Base-by-base conservation (phyloP, 2,113 vertebrate species). In the Bufo gargarizans region DNA sequence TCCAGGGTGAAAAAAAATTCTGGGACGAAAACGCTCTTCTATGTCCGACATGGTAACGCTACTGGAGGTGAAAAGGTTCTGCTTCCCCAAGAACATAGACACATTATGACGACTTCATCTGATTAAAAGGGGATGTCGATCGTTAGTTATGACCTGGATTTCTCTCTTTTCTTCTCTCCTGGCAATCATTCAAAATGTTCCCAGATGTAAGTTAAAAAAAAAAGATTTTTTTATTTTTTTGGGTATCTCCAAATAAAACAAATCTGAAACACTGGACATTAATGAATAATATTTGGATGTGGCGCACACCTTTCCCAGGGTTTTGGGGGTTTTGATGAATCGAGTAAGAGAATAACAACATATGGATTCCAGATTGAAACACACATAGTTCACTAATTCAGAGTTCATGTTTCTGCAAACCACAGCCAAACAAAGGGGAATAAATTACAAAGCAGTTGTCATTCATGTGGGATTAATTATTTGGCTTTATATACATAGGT, bases 81-180 rank as follows among this genome's bases (percentile, higher is more conserved):
- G 94, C 94, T 93, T 93, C 87, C 93, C 91, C 92, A 19, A 63
- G 93, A 95, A 94, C 89, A 92, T 72, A 92, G 91, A 94, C 94
- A 94, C 93, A 92, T 94, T 93, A 92, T 92, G 93, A 94, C 88
- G 92, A 92, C 92, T 96, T 94, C 93, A 90, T 94, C 92, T 94
- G 94, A 95, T 96, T 95, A 95, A 94, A 95, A 95, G 93, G 91
- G 93, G 93, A 95, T 96, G 94, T 94, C 92, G 92, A 91, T 95
- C 94, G 93, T 96, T 96, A 94, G 91, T 92, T 93, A 91, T 91
- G 92, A 93, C 90, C 93, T 90, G 91, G 92, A 93, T 94, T 93
- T 95, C 91, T 93, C 91, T 89, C 91, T 89, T 92, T 91, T 77
- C 19, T 79, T 55, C 49, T 17, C 79, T 89, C 63, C 88, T 93